Evolutionary conservation across 1,140 invertebrate species (phyloP), one percentile per base, ranked within the genome.

Genomic region (Brachionus rotundiformis): DNA sequence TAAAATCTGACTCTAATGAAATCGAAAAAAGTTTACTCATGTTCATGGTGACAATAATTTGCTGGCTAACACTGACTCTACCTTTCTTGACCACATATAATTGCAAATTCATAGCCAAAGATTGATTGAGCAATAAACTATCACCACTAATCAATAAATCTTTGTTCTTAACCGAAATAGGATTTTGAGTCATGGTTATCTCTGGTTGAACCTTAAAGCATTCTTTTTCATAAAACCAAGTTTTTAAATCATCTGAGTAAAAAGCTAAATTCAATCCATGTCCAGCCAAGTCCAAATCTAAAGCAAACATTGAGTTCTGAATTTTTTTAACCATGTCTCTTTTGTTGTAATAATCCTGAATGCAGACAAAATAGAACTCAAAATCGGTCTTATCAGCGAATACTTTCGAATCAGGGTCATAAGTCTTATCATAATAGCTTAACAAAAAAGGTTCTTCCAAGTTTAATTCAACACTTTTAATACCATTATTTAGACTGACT

Each of bases 161-260:
- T 25, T 44, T 73, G 13, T 73, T 25, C 11, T 2, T 19, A 1
- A 73, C 4, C 3, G 19, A 44, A 23, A 73, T 73, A 4, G 68
- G 68, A 44, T 73, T 73, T 19, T 73, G 36, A 25, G 25, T 19
- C 68, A 73, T 73, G 25, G 19, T 25, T 3, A 44, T 23, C 7
- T 10, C 19, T 31, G 39, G 36, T 10, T 25, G 6, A 44, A 13
- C 19, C 27, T 44, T 73, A 73, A 73, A 73, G 23, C 68, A 73
- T 11, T 44, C 68, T 27, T 44, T 73, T 25, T 73, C 68, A 73
- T 73, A 73, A 11, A 73, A 44, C n/a, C 19, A 73, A 73, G 41
- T 44, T 44, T 73, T 73, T 10, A 44, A 23, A 19, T 41, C 25
- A 11, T 73, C 68, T 13, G 68, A 73, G 27, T 73, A 73, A 11